Conservation (phyloP, 2,888 invertebrate species). For the Amblyteles armatorius region DNA sequence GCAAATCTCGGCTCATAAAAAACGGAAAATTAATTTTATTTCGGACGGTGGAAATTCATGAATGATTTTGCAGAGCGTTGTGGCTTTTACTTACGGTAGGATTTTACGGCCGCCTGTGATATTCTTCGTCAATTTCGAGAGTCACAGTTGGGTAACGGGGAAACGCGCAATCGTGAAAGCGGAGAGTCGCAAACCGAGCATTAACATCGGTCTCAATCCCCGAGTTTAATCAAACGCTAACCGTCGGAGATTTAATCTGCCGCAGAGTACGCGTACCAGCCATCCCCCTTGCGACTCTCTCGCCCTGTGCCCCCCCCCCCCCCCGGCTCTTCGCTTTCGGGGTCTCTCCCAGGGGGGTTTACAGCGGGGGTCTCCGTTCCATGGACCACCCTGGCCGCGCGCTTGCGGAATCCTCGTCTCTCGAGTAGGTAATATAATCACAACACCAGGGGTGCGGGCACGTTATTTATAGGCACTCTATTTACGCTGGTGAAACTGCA, state of each 20-base stretch:
- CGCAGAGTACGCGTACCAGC: constrained; percentile 71
- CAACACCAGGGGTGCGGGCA: constrained; percentile 82
- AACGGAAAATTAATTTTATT: neutral
- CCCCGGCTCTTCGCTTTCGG: constrained; percentile 57
- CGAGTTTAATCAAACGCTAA: constrained; percentile 84
- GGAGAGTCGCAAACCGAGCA: constrained; percentile 71
- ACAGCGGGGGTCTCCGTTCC: constrained; percentile 54
- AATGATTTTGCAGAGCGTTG: neutral
- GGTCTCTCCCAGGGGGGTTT: constrained; percentile 47
- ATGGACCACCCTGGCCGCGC: constrained; percentile 50
- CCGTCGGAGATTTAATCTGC: constrained; percentile 84
- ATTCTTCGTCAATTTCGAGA: constrained; percentile 50
- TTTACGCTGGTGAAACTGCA: constrained; percentile 71
- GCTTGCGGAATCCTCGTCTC: constrained; percentile 57
- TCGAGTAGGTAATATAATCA: constrained; percentile 83
- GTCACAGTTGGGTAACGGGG: neutral
- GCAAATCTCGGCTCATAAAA: neutral
- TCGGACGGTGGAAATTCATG: neutral
- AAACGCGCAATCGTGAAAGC: constrained; percentile 51
- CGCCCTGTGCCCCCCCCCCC: constrained; percentile 65
- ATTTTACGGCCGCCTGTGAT: constrained; percentile 36
- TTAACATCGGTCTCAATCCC: constrained; percentile 83
- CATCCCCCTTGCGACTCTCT: constrained; percentile 66
- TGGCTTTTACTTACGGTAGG: neutral
- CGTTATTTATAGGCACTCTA: constrained; percentile 83